Percentiles rank a stretch among this genome's conserved stretches.
These are phyloP conservation scores for Apamea crenata DNA, from an alignment of 2,888 invertebrate genomes.

Conservation along the genomic window DNA sequence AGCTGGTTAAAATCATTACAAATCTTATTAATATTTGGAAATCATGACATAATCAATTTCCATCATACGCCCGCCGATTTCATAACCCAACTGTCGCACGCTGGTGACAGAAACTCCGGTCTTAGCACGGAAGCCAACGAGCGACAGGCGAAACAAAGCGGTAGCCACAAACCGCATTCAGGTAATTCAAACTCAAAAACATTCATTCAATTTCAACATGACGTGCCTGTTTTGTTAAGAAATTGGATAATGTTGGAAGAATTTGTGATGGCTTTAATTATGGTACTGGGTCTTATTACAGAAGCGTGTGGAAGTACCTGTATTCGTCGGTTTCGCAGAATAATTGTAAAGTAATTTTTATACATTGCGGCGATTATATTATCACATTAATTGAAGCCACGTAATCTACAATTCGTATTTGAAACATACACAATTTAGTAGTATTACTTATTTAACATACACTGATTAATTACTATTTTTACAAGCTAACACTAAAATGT, in stretches of 20 bases:
- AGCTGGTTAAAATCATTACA: neutral
- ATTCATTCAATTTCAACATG: conserved; percentile 57
- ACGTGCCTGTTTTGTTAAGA: conserved; percentile 39
- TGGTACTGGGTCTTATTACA: neutral
- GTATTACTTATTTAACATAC: too few relatives aligned
- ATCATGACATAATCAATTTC: conserved; percentile 8
- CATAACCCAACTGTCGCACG: conserved; percentile 43
- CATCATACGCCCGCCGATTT: conserved; percentile 42
- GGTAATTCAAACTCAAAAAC: conserved; percentile 62
- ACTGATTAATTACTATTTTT: too few relatives aligned
- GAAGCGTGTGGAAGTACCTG: neutral
- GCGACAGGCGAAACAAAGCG: conserved; percentile 64
- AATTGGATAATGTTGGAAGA: conserved; percentile 38
- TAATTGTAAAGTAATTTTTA: too few relatives aligned
- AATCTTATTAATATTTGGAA: neutral
- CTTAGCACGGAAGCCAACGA: conserved; percentile 58
- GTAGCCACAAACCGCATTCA: conserved; percentile 59
- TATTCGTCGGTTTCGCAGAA: too few relatives aligned
- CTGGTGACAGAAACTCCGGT: conserved; percentile 64
- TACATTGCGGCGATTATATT: too few relatives aligned
- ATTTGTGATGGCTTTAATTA: conserved; percentile 16
- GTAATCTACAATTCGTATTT: too few relatives aligned
- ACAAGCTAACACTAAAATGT: too few relatives aligned
- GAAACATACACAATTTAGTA: too few relatives aligned
- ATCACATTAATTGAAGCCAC: too few relatives aligned